Percentiles rank a stretch among this genome's conserved stretches.
phyloP scores from a whole-genome alignment of 2,888 invertebrate genomes.

The Bombylius major region DNA sequence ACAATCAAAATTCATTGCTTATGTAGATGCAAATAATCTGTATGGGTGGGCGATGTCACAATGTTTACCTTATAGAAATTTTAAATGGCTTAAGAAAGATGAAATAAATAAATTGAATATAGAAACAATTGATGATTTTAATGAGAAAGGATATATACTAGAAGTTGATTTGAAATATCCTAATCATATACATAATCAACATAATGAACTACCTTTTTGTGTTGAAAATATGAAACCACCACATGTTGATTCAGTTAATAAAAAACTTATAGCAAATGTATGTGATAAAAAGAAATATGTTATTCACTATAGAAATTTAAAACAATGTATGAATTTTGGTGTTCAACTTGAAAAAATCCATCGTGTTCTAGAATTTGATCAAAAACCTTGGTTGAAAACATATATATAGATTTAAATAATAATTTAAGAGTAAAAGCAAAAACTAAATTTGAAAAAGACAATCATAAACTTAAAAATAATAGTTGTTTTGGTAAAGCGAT shows the following conservation, averaged over 20 bases:
- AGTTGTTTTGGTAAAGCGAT: neutral
- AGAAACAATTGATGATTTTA: too few species aligned
- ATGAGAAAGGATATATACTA: too few species aligned
- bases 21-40: too few species aligned
- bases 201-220: conserved; percentile 3
- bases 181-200: neutral
- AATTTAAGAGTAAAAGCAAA: conserved; percentile 6
- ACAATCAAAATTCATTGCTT: too few species aligned
- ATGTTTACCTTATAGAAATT: too few species aligned
- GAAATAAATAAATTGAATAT: too few species aligned
- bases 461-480: conserved; percentile 13
- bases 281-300: conserved; percentile 20
- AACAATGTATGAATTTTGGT: conserved; percentile 21
- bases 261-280: conserved; percentile 19
- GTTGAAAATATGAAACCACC: neutral
- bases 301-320: conserved; percentile 21
- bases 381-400: conserved; percentile 21
- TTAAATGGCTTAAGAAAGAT: too few species aligned
- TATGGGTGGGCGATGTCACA: too few species aligned
- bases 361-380: conserved; percentile 19
- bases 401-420: conserved; percentile 12
- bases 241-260: neutral
- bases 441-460: neutral
- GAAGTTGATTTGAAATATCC: too few species aligned
- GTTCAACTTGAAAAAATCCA: conserved; percentile 22